Base-by-base conservation (phyloP, 2,797 vertebrate species). In the Caiman crocodilus region DNA sequence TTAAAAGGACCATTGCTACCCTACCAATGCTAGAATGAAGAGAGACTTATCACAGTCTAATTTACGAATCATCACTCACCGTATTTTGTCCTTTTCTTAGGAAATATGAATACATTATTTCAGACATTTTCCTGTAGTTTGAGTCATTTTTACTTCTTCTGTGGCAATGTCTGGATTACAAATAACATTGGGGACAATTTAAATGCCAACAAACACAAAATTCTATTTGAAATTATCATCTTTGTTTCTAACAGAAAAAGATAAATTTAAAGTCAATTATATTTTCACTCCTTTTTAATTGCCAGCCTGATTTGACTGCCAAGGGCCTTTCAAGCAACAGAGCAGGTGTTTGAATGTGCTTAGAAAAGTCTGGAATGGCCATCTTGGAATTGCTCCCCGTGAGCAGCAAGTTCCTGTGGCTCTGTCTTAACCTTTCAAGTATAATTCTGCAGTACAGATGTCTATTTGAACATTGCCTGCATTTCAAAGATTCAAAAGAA, bases 401-500 rank as follows among this genome's bases (percentile, higher is more conserved):
- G 15, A 59, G 16, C 25, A 1, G 14, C 4, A 9, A 18, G 7
- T 10, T 42, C 59, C 75, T 25, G 32, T 42, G 1, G 60, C 26
- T n/a, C 21, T 5, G 86, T 93, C 76, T 58, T 78, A 77, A 82
- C 15, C 50, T 75, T 12, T 25, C 32, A 61, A 61, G 25, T 15
- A 35, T 60, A 18, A 7, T 50, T 65, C 64, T 58, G 57, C 3
- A 90, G 79, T 67, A 82, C 3, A 77, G 84, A 90, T 28, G 2
- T 85, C 60, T 58, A 42, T 61, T 78, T 85, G 6, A 79, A 73
- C 83, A 85, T 13, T 15, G 11, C 6, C 82, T 74, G 76, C 26
- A 71, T 78, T 89, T 76, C 90, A 93, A 88, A 26, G 32, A 1
- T 78, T 89, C 78, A 91, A 93, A 88, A 26, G 32, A 1, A 16